phyloP scores from a whole-genome alignment of 2,888 invertebrate species.

The Germaria angustata region DNA sequence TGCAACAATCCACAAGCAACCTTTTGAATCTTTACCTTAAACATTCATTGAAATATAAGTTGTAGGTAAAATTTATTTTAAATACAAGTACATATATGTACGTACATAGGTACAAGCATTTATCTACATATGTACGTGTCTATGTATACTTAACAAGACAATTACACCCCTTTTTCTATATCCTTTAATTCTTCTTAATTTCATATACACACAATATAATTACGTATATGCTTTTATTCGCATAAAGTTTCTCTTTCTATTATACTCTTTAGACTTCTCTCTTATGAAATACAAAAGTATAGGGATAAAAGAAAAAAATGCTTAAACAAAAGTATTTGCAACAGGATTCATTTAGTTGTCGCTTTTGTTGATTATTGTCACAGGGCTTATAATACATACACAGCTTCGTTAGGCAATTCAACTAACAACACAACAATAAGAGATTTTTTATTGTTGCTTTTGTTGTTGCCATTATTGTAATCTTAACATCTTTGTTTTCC shows the following conservation, averaged over 20 bases:
- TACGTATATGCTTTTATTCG: not conserved
- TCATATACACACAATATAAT: not conserved
- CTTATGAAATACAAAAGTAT: conserved; percentile 8
- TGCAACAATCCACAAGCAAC: no score
- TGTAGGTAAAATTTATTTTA: no score
- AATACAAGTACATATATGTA: no score
- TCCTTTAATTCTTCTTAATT: conserved; percentile 52
- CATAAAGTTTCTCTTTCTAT: conserved; percentile 15
- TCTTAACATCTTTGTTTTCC: conserved; percentile 55
- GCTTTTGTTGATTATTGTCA: conserved; percentile 65
- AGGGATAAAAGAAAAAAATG: not conserved
- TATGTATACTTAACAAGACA: conserved; percentile 30
- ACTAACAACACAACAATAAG: conserved; percentile 45
- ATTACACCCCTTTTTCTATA: conserved; percentile 40
- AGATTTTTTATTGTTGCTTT: conserved; percentile 20
- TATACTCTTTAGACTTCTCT: conserved; percentile 23
- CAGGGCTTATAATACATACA: conserved; percentile 44
- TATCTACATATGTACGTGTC: not conserved
- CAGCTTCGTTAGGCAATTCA: conserved; percentile 66
- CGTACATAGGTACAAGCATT: not conserved
- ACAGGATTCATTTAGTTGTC: conserved; percentile 65
- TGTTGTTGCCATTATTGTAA: conserved; percentile 38
- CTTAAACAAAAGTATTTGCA: conserved; percentile 54
- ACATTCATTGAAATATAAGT: no score
- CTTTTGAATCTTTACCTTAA: no score